Evolutionary conservation across 2,113 vertebrate species (phyloP).

Genomic region (Apus apus): DNA sequence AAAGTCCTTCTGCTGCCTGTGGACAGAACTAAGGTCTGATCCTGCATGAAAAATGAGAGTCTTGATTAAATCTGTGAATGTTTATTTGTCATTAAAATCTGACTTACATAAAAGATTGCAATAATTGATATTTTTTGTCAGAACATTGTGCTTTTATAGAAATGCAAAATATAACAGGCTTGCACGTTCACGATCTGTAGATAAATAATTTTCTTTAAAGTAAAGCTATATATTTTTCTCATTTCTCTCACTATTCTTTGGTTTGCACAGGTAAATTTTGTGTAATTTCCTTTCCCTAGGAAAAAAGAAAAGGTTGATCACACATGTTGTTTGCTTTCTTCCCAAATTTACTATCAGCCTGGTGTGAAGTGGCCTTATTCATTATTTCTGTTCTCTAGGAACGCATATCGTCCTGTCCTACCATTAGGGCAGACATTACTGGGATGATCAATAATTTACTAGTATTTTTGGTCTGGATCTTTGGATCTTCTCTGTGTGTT

Average conservation of each 20-base stretch:
- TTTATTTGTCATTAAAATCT: background rate
- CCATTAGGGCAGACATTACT: background rate
- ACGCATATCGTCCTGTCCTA: background rate
- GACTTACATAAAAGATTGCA: background rate
- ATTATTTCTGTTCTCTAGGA: background rate
- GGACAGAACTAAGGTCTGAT: background rate
- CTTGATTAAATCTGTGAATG: background rate
- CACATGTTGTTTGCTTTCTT: background rate
- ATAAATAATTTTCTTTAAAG: background rate
- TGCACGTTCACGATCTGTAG: background rate
- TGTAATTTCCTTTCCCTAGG: background rate
- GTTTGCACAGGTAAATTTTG: background rate
- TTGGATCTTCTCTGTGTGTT: background rate
- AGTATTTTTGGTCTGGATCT: background rate
- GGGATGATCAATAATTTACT: background rate
- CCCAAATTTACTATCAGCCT: background rate
- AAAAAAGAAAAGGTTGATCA: background rate
- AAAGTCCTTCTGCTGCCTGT: background rate
- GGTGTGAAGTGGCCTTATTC: background rate
- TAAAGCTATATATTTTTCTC: background rate
- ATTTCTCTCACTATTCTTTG: background rate
- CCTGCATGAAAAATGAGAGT: background rate
- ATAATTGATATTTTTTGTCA: background rate
- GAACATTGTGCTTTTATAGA: background rate
- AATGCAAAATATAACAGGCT: background rate